phyloP scores from a whole-genome alignment of 2,888 invertebrate species.

The Limnephilus rhombicus region DNA sequence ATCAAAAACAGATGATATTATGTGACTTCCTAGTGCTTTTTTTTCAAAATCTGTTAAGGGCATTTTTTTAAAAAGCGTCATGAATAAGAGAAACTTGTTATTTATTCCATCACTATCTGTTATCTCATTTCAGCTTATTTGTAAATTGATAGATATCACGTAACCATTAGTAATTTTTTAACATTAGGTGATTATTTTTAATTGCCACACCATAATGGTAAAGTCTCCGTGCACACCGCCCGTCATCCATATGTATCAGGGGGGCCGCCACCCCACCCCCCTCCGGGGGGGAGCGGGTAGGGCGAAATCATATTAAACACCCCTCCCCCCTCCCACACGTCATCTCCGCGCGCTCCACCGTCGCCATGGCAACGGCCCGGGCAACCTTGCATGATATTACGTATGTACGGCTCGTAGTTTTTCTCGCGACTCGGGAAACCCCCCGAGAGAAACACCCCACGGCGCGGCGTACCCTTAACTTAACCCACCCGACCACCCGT shows the following conservation, averaged over 20 bases:
- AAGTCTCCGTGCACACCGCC: slow-evolving; percentile 71
- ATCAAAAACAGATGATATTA: no score
- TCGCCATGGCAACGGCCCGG: slow-evolving; percentile 82
- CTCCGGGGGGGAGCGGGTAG: slow-evolving; percentile 71
- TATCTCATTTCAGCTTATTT: background rate
- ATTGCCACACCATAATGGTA: slow-evolving; percentile 15
- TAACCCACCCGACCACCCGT: slow-evolving; percentile 64
- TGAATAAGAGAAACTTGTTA: background rate
- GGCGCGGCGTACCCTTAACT: slow-evolving; percentile 69
- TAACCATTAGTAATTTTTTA: background rate
- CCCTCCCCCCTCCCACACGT: slow-evolving; percentile 66
- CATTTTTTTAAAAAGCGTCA: no score
- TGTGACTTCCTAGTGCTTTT: no score
- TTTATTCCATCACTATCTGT: background rate
- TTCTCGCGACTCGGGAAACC: slow-evolving; percentile 69
- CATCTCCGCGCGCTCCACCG: slow-evolving; percentile 73
- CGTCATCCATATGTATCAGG: slow-evolving; percentile 77
- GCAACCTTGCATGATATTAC: slow-evolving; percentile 76
- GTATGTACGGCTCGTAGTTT: slow-evolving; percentile 73
- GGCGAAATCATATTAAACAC: slow-evolving; percentile 71
- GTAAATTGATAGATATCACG: background rate
- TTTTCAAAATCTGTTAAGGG: no score
- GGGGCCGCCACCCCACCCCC: slow-evolving; percentile 68
- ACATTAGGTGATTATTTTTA: background rate
- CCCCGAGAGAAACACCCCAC: slow-evolving; percentile 63